Conservation (phyloP, 2,888 invertebrate species). For the Craniophora ligustri region DNA sequence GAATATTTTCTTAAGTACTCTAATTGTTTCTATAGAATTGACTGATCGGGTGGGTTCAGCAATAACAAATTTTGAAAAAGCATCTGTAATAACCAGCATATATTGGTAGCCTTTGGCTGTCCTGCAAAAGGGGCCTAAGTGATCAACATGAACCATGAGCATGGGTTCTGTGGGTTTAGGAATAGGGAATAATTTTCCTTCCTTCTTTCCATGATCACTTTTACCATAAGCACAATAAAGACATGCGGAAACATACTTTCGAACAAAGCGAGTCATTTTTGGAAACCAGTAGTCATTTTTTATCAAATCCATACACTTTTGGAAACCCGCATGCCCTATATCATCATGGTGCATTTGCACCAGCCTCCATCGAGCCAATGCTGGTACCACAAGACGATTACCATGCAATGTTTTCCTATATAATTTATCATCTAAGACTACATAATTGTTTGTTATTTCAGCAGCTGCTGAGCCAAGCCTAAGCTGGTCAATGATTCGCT, state of each 20-base stretch:
- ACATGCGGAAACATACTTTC: slow-evolving; percentile 54
- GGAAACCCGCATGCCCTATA: slow-evolving; percentile 56
- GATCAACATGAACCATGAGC: slow-evolving; percentile 45
- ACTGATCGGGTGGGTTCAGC: no score
- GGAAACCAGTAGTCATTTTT: slow-evolving; percentile 61
- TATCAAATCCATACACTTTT: slow-evolving; percentile 50
- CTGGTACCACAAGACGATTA: slow-evolving; percentile 56
- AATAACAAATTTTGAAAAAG: no score
- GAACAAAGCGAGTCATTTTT: slow-evolving; percentile 51
- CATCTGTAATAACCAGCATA: no score
- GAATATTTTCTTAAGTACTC: no score
- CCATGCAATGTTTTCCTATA: slow-evolving; percentile 49
- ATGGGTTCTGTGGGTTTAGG: slow-evolving; percentile 11
- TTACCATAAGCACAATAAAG: slow-evolving; percentile 61
- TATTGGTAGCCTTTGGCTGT: no score
- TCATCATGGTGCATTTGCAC: slow-evolving; percentile 61
- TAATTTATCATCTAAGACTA: slow-evolving; percentile 29
- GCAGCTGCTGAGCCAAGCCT: no score
- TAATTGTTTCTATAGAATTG: no score
- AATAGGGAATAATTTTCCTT: background rate
- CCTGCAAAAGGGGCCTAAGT: slow-evolving; percentile 48
- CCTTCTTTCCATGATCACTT: slow-evolving; percentile 22
- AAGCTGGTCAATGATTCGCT: slow-evolving; percentile 8
- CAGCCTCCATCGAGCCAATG: slow-evolving; percentile 55
- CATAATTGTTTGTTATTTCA: slow-evolving; percentile 41